Evolutionary conservation across 2,888 invertebrate species (phyloP).

Genomic region (Agrotis exclamationis): DNA sequence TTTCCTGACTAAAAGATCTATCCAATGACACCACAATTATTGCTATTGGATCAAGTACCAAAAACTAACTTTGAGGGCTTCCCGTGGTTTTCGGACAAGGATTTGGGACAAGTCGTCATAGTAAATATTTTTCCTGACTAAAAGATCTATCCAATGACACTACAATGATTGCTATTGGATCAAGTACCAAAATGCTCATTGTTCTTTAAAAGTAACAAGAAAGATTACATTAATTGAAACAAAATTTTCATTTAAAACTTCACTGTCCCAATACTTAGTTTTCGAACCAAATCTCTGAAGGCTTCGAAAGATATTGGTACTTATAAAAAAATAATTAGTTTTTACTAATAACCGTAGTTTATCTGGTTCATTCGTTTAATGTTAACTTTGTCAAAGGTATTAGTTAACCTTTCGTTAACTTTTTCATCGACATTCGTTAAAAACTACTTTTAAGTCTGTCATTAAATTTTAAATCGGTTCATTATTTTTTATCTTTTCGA

Average conservation of each 20-base stretch:
- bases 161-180: no score
- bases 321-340: constrained; percentile 32
- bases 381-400: constrained; percentile 7
- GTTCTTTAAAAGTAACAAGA: constrained; percentile 2
- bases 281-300: constrained; percentile 3
- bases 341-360: constrained; percentile 5
- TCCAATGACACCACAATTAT: no score
- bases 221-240: constrained; percentile 17
- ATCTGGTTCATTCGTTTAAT: constrained; percentile 25
- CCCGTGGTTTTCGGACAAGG: no score
- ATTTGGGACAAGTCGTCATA: no score
- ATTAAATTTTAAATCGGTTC: neutral
- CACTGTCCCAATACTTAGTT: constrained; percentile 20
- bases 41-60: no score
- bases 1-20: no score
- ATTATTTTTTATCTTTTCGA: no score
- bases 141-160: no score
- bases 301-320: constrained; percentile 1
- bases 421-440: neutral
- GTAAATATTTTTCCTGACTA: no score
- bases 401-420: neutral
- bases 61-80: no score
- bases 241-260: constrained; percentile 35
- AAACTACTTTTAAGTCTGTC: neutral
- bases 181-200: no score